phyloP scores from a whole-genome alignment of 2,113 vertebrate genomes.

The Sorex fumeus region DNA sequence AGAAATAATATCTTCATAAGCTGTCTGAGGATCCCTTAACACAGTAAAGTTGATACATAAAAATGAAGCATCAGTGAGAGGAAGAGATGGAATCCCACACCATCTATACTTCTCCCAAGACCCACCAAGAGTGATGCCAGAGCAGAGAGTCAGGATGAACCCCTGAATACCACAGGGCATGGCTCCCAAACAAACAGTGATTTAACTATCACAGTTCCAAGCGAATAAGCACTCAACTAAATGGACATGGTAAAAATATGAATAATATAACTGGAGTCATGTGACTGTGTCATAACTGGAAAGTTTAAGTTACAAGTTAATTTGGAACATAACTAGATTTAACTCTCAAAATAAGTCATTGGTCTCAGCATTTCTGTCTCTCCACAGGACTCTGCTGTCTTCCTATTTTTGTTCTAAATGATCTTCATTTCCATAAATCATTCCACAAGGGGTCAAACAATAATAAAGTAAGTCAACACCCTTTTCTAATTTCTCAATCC shows the following conservation, averaged over 20 bases:
- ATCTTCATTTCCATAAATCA: neutral
- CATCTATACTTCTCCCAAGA: too few species aligned
- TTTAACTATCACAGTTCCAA: neutral
- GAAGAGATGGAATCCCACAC: too few species aligned
- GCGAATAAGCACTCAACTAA: constrained; percentile 35
- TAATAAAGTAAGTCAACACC: neutral
- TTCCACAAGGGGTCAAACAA: neutral
- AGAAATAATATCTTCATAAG: neutral
- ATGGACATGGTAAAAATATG: neutral
- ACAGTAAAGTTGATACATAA: neutral
- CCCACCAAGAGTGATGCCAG: too few species aligned
- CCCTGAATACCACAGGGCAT: too few species aligned
- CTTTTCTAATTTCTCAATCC: neutral
- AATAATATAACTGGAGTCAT: neutral
- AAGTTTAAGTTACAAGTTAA: neutral
- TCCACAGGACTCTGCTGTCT: neutral
- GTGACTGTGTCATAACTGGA: neutral
- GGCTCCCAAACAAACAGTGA: too few species aligned
- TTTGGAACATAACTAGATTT: neutral
- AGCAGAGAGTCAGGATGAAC: too few species aligned
- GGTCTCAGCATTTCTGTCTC: neutral
- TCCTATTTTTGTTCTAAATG: neutral
- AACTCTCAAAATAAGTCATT: neutral
- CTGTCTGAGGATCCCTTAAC: neutral
- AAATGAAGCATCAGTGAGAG: neutral